phyloP scores from a whole-genome alignment of 2,797 vertebrate species.

The Etheostoma nigrum region DNA sequence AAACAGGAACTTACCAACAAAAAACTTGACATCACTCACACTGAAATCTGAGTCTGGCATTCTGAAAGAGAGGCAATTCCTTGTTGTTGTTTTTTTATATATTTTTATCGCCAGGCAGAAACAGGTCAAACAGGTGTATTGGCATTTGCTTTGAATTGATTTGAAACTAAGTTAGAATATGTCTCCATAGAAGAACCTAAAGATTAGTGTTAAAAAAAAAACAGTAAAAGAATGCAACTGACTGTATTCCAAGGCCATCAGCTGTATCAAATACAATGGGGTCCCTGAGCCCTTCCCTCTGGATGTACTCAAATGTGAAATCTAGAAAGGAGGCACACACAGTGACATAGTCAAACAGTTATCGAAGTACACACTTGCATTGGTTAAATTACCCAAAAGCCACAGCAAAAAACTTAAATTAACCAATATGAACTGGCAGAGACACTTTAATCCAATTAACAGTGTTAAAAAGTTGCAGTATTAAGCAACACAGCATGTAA shows the following conservation, averaged over 20 bases:
- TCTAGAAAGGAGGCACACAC: constrained; percentile 81
- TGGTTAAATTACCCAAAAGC: background rate
- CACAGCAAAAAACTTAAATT: background rate
- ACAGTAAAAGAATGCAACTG: constrained; percentile 65
- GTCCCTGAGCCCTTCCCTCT: constrained; percentile 93
- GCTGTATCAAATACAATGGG: constrained; percentile 94
- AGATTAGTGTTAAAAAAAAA: background rate
- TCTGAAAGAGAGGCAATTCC: constrained; percentile 76
- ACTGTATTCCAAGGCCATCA: constrained; percentile 96
- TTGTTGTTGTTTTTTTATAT: background rate
- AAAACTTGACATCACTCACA: constrained; percentile 95
- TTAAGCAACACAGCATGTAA: background rate
- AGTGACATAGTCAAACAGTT: background rate
- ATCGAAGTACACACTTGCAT: background rate
- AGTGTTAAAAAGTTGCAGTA: background rate
- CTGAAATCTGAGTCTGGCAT: constrained; percentile 96
- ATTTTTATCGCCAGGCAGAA: background rate
- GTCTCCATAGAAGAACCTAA: background rate
- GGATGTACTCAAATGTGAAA: constrained; percentile 97
- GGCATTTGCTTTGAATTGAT: background rate
- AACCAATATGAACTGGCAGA: background rate
- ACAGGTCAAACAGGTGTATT: background rate
- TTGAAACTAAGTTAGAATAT: background rate
- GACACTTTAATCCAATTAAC: background rate
- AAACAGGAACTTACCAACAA: constrained; percentile 88